Conservation (phyloP, 2,113 vertebrate species). For the Tursiops truncatus region DNA sequence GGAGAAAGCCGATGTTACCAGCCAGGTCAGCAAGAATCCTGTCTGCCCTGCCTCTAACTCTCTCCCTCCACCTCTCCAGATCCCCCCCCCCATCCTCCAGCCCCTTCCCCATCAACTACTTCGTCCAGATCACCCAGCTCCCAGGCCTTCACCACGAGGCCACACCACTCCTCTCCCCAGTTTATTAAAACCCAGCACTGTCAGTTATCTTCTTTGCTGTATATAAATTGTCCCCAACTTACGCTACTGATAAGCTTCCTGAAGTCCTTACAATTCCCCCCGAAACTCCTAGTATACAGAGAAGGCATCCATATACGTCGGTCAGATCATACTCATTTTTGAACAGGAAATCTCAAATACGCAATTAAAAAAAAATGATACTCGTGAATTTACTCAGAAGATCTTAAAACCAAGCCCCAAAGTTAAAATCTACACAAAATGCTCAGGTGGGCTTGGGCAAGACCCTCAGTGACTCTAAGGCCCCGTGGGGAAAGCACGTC, state of each 20-base stretch:
- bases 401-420: background rate
- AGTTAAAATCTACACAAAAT: background rate
- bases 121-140: background rate
- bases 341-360: background rate
- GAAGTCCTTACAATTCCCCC: background rate
- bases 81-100: background rate
- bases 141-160: background rate
- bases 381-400: background rate
- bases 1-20: background rate
- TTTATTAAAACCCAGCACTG: background rate
- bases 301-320: background rate
- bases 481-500: background rate
- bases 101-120: background rate
- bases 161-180: background rate
- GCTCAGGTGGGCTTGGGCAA: background rate
- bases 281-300: background rate
- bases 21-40: background rate
- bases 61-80: background rate
- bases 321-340: background rate
- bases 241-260: background rate
- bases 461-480: background rate
- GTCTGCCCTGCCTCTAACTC: background rate
- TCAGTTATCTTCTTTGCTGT: background rate
- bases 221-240: background rate
- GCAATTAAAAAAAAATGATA: background rate